Evolutionary conservation across 2,797 vertebrate genomes (phyloP), one percentile per base, ranked within the genome.

Genomic region (Microtus agrestis): DNA sequence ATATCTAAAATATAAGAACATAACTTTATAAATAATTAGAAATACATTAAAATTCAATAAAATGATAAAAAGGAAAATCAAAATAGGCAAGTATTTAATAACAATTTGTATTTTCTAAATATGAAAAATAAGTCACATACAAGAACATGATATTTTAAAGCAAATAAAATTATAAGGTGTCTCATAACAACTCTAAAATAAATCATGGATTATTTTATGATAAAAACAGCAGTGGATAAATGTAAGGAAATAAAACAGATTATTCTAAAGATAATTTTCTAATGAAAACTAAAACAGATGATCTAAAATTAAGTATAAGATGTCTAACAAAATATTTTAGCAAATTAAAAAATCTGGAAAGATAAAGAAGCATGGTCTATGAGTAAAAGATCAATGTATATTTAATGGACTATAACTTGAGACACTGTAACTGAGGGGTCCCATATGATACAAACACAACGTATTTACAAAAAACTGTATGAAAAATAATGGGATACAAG

Each of bases 251-350:
- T 2, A 71, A 80, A 84, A 61, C 2, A 77, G 21, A 74, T 89
- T 17, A 69, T 67, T 85, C 34, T 71, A 89, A 89, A 81, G 29
- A 51, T 79, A 29, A 40, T 48, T 43, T 82, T 84, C 5, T 46
- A 46, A 65, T 65, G 11, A 78, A 74, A 67, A 92, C 40, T 46
- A 31, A 94, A 90, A 82, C 8, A 71, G 2, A 25, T 76, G 48
- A 25, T 84, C 19, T 79, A 51, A 91, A 91, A 10, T 61, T 61
- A 92, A 79, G 40, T 77, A 63, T 2, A 74, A 15, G 8, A 81
- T 37, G 46, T 80, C 19, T 91, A 74, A 76, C 6, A 8, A 88
- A 94, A 85, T 89, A 94, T 67, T 88, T 71, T 74, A 79, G 92
- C 13, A 79, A 74, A 40, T 73, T 54, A 61, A 67, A 78, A 87